Evolutionary conservation across 2,888 invertebrate species (phyloP), one percentile per base, ranked within the genome.

Genomic region (Heliconius charithonia): DNA sequence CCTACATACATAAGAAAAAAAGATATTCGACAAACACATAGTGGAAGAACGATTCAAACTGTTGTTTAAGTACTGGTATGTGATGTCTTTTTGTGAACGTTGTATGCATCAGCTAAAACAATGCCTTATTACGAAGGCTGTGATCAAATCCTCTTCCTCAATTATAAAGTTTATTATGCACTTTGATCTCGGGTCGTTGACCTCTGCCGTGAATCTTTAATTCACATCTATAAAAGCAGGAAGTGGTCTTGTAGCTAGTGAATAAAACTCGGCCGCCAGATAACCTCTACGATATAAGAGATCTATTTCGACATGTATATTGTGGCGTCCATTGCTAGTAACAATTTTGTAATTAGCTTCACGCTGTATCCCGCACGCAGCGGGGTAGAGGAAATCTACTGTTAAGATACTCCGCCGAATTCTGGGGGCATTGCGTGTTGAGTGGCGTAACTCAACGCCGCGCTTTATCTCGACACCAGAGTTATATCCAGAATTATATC

Each of bases 231-330:
- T 65, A 80, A 29, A 78, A 76, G 67, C 79, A 72, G 81, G 81
- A 82, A 82, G 79, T 66, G n/a, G 29, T 56, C 67, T 74, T 77
- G 71, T 71, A 73, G 51, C 22, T 9, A 2, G 76, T 80, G 74
- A 75, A 80, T 69, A 77, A 74, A 81, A 74, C 80, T 78, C 81
- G 80, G 81, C 62, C 81, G 74, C 59, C 25, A 76, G 81, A 81
- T 81, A 81, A 80, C 81, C 80, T 81, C 32, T 72, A 3, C 62
- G 59, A 59, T 59, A 66, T 72, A 63, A 10, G 79, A 59, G 76
- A 76, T 80, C 37, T 63, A 75, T 78, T 73, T 79, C 79, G 71
- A 79, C 65, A 71, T 71, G 32, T 29, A 56, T 27, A 29, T 71
- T 25, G 67, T 27, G 51, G 29, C 56, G 51, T 71, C 51, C 29